Percentiles rank a stretch among this genome's conserved stretches.
These are phyloP conservation scores for Papilio xuthus DNA, from an alignment of 1,140 invertebrate species.

Conservation along the genomic window DNA sequence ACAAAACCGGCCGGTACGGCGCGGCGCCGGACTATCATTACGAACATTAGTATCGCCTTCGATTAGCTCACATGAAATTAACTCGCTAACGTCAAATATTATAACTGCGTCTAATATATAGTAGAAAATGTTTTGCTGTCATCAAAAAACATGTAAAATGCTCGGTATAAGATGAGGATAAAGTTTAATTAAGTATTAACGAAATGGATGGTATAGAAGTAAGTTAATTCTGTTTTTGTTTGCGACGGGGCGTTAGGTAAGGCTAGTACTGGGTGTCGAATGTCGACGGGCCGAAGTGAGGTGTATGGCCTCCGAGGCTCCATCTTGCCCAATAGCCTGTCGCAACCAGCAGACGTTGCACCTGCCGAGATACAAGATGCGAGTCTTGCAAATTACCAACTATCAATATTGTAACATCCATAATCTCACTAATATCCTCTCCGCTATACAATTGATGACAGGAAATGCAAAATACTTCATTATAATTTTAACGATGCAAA, in stretches of 20 bases:
- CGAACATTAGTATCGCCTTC: background rate
- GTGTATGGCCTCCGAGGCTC: constrained; percentile 68
- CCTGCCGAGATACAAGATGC: constrained; percentile 69
- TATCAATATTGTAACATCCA: constrained; percentile 58
- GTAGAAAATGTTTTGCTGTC: constrained; percentile 15
- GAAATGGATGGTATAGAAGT: constrained; percentile 45
- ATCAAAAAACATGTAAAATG: constrained; percentile 1
- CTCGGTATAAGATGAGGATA: constrained; percentile 29
- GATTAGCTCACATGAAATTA: constrained; percentile 22
- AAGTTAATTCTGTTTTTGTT: constrained; percentile 75
- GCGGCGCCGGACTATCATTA: background rate
- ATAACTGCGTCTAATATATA: background rate
- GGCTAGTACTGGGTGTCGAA: constrained; percentile 69
- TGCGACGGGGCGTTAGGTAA: constrained; percentile 68
- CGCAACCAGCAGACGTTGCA: constrained; percentile 76
- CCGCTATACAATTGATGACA: background rate
- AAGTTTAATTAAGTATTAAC: constrained; percentile 46
- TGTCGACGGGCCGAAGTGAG: constrained; percentile 68
- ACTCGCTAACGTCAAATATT: constrained; percentile 4
- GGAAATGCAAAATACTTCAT: constrained; percentile 15
- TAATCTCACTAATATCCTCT: constrained; percentile 38
- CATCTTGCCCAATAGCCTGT: constrained; percentile 75
- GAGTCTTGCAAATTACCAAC: constrained; percentile 68
- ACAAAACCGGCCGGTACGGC: constrained; percentile 9
- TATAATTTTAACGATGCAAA: background rate